phyloP scores from a whole-genome alignment of 1,140 invertebrate species.

The Muscidifurax raptorellus region DNA sequence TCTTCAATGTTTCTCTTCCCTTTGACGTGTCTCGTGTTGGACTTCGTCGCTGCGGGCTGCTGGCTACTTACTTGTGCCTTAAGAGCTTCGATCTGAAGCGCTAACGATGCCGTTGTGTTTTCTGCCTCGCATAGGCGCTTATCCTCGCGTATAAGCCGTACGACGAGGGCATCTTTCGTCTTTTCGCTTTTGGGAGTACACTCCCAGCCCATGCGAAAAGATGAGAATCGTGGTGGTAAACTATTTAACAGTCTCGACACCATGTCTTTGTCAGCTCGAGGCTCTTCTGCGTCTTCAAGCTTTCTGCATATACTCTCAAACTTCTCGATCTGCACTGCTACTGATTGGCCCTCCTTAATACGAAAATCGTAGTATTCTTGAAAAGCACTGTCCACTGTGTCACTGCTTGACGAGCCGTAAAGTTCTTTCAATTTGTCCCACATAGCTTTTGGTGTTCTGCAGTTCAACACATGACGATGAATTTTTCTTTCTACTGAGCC shows the following conservation, averaged over 20 bases:
- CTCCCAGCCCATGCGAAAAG: conserved; percentile 28
- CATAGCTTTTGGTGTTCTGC: conserved; percentile 7
- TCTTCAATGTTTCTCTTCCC: conserved; percentile 33
- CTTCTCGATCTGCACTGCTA: conserved; percentile 8
- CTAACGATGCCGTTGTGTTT: neutral
- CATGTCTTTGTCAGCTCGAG: neutral
- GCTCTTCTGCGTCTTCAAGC: conserved; percentile 9
- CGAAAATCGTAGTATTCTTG: conserved; percentile 28
- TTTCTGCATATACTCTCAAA: conserved; percentile 45
- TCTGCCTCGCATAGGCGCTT: conserved; percentile 17
- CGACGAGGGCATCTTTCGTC: conserved; percentile 38
- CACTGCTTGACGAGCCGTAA: neutral
- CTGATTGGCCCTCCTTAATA: neutral
- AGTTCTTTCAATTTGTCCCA: conserved; percentile 28
- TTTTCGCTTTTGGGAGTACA: neutral
- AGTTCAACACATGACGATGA: neutral
- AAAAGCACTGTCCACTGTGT: conserved; percentile 9
- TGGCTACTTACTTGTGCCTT: neutral
- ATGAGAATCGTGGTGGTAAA: conserved; percentile 6
- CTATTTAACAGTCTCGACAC: conserved; percentile 25
- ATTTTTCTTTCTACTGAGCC: conserved; percentile 3
- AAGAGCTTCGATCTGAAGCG: conserved; percentile 17
- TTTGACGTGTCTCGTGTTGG: neutral
- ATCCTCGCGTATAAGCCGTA: conserved; percentile 26
- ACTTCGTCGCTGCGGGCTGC: neutral